phyloP scores from a whole-genome alignment of 2,797 vertebrate genomes.

The Hafferia zeledoni region DNA sequence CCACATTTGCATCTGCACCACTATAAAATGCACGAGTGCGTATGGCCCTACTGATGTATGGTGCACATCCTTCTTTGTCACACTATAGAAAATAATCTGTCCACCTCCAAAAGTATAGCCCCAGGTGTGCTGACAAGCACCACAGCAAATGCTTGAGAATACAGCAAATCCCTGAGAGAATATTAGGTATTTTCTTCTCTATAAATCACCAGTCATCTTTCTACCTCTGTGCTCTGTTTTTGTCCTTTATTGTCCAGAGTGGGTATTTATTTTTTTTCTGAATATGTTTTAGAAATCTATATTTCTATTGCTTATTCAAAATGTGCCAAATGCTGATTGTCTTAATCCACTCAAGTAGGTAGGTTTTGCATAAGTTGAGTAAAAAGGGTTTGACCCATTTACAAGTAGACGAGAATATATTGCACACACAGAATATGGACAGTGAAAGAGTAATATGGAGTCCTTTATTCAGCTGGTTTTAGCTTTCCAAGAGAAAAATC shows the following conservation, averaged over 20 bases:
- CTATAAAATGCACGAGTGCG: not conserved
- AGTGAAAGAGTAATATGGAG: not conserved
- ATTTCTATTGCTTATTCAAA: not conserved
- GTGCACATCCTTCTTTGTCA: constrained; percentile 15
- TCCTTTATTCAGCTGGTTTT: not conserved
- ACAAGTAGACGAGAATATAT: not conserved
- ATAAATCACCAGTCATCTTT: not conserved
- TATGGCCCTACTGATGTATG: not conserved
- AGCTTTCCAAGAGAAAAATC: not conserved
- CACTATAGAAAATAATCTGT: constrained; percentile 34
- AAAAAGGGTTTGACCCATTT: constrained; percentile 45
- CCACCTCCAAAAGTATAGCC: constrained; percentile 34
- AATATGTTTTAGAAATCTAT: not conserved
- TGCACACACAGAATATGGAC: not conserved
- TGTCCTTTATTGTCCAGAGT: not conserved
- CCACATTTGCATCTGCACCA: constrained; percentile 11
- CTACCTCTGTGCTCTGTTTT: not conserved
- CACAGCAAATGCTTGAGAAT: not conserved
- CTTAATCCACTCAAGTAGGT: not conserved
- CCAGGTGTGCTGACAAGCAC: constrained; percentile 15
- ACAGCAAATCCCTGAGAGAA: constrained; percentile 29
- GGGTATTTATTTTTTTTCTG: not conserved
- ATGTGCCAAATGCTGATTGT: not conserved
- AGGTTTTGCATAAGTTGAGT: constrained; percentile 25
- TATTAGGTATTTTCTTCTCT: not conserved